Conservation (phyloP, 2,113 vertebrate species). For the Lagopus leucura region DNA sequence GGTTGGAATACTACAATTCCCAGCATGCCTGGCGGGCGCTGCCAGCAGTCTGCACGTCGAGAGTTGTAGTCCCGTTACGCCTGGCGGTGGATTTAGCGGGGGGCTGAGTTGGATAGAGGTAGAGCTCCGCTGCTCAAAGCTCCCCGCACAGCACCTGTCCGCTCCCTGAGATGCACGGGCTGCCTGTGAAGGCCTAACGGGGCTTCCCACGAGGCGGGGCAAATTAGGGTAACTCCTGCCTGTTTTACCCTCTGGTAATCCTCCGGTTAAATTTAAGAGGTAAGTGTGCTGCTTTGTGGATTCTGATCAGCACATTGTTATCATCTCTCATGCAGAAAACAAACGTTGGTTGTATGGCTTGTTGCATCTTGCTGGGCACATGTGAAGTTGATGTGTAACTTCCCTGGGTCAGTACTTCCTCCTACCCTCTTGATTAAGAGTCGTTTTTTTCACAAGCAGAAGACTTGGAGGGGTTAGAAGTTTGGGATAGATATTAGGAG, state of each 20-base stretch:
- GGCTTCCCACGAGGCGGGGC: not conserved
- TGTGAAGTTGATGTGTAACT: not conserved
- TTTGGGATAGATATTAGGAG: too few species aligned
- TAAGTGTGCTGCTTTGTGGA: not conserved
- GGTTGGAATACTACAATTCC: not conserved
- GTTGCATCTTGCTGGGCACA: not conserved
- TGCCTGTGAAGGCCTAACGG: too few species aligned
- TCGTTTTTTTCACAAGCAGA: not conserved
- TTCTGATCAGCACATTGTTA: not conserved
- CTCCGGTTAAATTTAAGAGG: not conserved
- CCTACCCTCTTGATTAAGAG: not conserved
- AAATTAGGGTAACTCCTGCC: not conserved
- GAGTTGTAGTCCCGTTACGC: not conserved
- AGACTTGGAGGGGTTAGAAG: not conserved
- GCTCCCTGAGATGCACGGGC: too few species aligned
- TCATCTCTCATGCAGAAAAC: not conserved
- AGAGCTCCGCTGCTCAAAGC: not conserved
- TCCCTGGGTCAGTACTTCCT: not conserved
- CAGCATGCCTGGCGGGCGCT: rapidly evolving
- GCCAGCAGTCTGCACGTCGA: rapidly evolving
- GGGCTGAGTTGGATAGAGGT: not conserved
- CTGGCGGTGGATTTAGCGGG: not conserved
- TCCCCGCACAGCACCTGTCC: rapidly evolving
- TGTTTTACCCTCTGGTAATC: not conserved
- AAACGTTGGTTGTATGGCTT: not conserved